Evolutionary conservation across 2,113 vertebrate genomes (phyloP).

Genomic region (Caretta caretta): DNA sequence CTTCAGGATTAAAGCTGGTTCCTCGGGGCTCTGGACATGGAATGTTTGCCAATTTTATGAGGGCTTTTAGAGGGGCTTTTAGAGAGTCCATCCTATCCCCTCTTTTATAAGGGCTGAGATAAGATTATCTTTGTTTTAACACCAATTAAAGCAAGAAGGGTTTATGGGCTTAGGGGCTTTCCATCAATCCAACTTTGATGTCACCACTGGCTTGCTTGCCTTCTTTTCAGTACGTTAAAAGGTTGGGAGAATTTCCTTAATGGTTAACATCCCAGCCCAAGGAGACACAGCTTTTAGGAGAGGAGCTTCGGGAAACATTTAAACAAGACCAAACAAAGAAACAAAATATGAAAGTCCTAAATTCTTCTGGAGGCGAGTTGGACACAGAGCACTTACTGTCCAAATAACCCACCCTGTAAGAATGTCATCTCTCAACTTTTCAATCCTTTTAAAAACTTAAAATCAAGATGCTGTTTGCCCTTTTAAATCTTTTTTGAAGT

Average conservation of each 20-base stretch:
- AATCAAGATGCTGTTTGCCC: not conserved
- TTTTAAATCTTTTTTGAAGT: not conserved
- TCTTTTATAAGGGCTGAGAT: slow-evolving; percentile 60
- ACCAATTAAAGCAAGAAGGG: slow-evolving; percentile 71
- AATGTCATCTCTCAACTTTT: not conserved
- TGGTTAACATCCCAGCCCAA: not conserved
- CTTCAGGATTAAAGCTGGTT: slow-evolving; percentile 18
- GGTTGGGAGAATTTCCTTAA: not conserved
- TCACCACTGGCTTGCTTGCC: slow-evolving; percentile 32
- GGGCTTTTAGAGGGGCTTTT: slow-evolving; percentile 60
- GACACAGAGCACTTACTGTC: not conserved
- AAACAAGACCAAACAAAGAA: slow-evolving; percentile 60
- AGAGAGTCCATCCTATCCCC: slow-evolving; percentile 32
- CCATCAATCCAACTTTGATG: slow-evolving; percentile 60
- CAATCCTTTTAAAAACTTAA: not conserved
- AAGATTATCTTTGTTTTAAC: slow-evolving; percentile 75
- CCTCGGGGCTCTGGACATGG: not conserved
- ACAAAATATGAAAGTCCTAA: slow-evolving; percentile 5
- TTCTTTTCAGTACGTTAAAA: not conserved
- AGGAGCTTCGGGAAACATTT: slow-evolving; percentile 38
- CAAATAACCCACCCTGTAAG: fast-evolving
- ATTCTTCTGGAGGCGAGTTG: slow-evolving; percentile 13
- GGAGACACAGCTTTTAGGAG: not conserved
- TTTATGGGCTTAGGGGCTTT: slow-evolving; percentile 67
- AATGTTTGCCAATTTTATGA: slow-evolving; percentile 71